Conservation (phyloP, 2,113 vertebrate species). For the Mus spicilegus region DNA sequence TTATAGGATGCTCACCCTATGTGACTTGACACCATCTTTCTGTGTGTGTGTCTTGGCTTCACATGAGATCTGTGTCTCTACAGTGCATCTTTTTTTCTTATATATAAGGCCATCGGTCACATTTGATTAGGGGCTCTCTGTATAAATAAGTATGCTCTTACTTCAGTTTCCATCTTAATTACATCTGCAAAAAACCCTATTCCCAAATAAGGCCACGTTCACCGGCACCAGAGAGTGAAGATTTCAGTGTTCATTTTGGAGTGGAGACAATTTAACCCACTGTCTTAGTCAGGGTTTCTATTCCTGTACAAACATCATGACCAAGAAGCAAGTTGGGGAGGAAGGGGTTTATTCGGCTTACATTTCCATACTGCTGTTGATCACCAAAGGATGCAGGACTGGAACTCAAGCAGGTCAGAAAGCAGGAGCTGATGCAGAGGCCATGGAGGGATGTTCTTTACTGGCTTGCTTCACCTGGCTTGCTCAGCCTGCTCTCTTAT, state of each 20-base stretch:
- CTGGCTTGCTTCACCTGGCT: too few species aligned
- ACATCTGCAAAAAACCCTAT: background rate
- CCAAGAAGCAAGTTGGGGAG: too few species aligned
- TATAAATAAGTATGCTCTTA: background rate
- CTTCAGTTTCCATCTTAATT: background rate
- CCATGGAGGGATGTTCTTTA: too few species aligned
- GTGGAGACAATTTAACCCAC: background rate
- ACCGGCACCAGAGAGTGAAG: too few species aligned
- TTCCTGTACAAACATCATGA: too few species aligned
- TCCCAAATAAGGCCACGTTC: background rate
- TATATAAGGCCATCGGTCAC: background rate
- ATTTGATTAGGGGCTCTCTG: background rate
- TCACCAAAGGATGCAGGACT: too few species aligned
- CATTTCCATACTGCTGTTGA: too few species aligned
- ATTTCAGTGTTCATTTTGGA: background rate
- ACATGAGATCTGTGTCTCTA: background rate
- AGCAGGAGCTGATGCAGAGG: too few species aligned
- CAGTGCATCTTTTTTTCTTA: background rate
- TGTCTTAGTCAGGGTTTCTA: too few species aligned
- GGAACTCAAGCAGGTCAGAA: too few species aligned
- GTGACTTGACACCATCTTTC: background rate
- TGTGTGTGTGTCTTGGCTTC: background rate
- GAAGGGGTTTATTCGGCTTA: too few species aligned
- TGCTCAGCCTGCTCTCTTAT: too few species aligned
- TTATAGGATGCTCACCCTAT: fast-evolving